phyloP scores from a whole-genome alignment of 35 echinoderm and acorn worm species.

The Patiria miniata region DNA sequence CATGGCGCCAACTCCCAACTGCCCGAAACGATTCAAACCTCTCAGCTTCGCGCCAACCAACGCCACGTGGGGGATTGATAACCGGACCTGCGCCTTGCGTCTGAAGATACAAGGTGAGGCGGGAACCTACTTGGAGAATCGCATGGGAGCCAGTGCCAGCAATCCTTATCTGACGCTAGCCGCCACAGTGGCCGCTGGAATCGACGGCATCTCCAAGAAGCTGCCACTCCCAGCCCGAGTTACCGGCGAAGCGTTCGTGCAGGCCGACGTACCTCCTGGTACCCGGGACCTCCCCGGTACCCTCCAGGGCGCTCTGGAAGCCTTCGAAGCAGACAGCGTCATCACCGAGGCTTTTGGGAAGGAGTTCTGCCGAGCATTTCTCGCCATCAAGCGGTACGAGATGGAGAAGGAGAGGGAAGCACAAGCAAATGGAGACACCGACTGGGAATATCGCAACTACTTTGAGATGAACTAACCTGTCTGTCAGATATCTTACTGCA shows the following conservation, averaged over 20 bases:
- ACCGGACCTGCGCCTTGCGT: slow-evolving; percentile 68
- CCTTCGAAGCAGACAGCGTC: slow-evolving; percentile 63
- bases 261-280: slow-evolving; percentile 45
- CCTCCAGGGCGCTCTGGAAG: slow-evolving; percentile 74
- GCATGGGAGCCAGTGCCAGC: slow-evolving; percentile 75
- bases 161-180: slow-evolving; percentile 85
- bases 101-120: slow-evolving; percentile 54
- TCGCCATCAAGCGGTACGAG: slow-evolving; percentile 75
- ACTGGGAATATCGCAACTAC: slow-evolving; percentile 3
- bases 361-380: slow-evolving; percentile 80
- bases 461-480: not conserved
- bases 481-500: too few species aligned
- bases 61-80: slow-evolving; percentile 78
- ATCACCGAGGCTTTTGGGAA: slow-evolving; percentile 70
- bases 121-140: slow-evolving; percentile 79
- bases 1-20: slow-evolving; percentile 70
- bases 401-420: slow-evolving; percentile 65
- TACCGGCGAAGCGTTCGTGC: slow-evolving; percentile 50
- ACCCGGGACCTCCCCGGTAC: slow-evolving; percentile 59
- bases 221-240: slow-evolving; percentile 47
- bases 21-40: slow-evolving; percentile 41
- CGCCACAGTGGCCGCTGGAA: slow-evolving; percentile 79
- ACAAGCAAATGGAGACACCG: slow-evolving; percentile 27
- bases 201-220: slow-evolving; percentile 69
- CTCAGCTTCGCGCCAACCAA: slow-evolving; percentile 40